phyloP scores from a whole-genome alignment of 1,140 invertebrate species.

The Colletes gigas region DNA sequence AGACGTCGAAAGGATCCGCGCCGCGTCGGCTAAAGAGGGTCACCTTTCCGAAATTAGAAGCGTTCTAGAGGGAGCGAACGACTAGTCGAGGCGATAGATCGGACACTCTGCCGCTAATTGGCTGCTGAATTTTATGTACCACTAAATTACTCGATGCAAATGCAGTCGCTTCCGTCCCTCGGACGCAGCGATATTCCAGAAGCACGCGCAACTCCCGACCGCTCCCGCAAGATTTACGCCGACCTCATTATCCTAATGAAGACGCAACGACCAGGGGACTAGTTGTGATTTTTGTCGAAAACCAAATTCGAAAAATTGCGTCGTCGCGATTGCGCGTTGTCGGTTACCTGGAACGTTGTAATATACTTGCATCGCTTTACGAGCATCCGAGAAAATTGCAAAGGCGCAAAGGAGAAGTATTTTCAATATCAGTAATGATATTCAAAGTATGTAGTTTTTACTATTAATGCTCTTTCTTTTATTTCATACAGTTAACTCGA shows the following conservation, averaged over 20 bases:
- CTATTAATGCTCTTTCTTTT: too few relatives aligned
- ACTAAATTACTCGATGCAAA: constrained; percentile 80
- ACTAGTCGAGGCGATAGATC: constrained; percentile 67
- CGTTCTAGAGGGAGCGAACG: constrained; percentile 47
- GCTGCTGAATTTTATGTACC: constrained; percentile 77
- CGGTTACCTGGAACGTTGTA: neutral
- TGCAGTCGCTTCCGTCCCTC: constrained; percentile 68
- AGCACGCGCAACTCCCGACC: constrained; percentile 37
- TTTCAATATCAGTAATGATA: too few relatives aligned
- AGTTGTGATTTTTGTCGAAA: constrained; percentile 70
- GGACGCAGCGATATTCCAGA: constrained; percentile 45
- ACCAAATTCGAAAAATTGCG: constrained; percentile 48
- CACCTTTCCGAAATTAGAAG: constrained; percentile 57
- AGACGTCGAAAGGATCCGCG: constrained; percentile 26
- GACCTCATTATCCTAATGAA: constrained; percentile 80
- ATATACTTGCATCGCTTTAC: neutral
- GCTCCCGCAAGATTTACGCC: constrained; percentile 75
- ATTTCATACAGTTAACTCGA: too few relatives aligned
- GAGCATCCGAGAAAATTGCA: neutral
- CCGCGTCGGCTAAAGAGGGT: constrained; percentile 1
- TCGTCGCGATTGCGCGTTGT: constrained; percentile 9
- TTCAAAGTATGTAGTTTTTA: too few relatives aligned
- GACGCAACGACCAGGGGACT: constrained; percentile 74
- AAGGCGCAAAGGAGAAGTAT: too few relatives aligned
- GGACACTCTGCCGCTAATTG: constrained; percentile 76